Percentiles rank a stretch among this genome's conserved stretches.
Evolutionary conservation across 2,113 vertebrate species (phyloP).

Genomic region (Neolamprologus brichardi): DNA sequence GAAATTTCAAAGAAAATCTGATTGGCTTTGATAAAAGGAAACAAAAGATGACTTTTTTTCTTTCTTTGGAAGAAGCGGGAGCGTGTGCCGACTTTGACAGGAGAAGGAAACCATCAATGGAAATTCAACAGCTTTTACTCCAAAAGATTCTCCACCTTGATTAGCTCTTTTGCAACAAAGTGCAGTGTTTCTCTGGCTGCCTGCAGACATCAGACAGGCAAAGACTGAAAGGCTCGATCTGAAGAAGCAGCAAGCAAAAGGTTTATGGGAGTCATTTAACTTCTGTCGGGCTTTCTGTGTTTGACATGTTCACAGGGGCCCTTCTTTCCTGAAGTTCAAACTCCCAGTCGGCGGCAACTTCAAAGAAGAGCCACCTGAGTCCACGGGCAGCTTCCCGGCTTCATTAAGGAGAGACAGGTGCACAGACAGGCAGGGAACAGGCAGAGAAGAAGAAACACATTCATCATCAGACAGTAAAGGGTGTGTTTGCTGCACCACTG

Average conservation of each 20-base stretch:
- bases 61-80: not conserved
- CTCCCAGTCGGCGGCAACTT: constrained; percentile 8
- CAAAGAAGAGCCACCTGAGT: constrained; percentile 17
- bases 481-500: not conserved
- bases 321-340: not conserved
- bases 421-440: not conserved
- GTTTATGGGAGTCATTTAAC: constrained; percentile 17
- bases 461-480: not conserved
- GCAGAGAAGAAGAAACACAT: not conserved
- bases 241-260: not conserved
- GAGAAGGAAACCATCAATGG: not conserved
- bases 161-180: not conserved
- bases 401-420: constrained; percentile 56
- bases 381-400: not conserved
- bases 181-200: not conserved
- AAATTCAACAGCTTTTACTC: constrained; percentile 19
- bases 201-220: constrained; percentile 6
- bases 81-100: not conserved
- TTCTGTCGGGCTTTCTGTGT: constrained; percentile 24
- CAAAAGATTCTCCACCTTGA: constrained; percentile 13
- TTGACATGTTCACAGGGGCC: constrained; percentile 1
- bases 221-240: not conserved
- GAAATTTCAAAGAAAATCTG: not conserved
- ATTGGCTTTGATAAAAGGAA: constrained; percentile 28
- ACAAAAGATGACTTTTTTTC: not conserved